phyloP scores from a whole-genome alignment of 2,797 vertebrate genomes.

The Chelonia mydas region DNA sequence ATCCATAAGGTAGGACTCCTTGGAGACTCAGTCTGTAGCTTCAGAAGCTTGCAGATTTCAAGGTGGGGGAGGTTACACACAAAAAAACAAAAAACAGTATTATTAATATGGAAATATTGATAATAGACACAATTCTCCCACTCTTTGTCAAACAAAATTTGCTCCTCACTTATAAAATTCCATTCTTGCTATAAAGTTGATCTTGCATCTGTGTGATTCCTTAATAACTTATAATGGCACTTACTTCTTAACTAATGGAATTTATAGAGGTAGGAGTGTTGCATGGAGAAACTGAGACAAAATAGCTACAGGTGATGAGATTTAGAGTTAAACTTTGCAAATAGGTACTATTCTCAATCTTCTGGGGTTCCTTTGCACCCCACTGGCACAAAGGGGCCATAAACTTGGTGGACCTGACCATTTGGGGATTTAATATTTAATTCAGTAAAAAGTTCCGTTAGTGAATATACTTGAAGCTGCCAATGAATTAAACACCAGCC shows the following conservation, averaged over 20 bases:
- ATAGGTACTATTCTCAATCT: background rate
- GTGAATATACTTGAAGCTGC: background rate
- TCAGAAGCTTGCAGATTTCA: background rate
- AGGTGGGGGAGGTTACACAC: background rate
- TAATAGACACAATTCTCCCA: background rate
- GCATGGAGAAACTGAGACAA: background rate
- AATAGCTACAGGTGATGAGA: background rate
- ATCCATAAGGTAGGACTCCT: background rate
- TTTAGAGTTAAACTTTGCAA: background rate
- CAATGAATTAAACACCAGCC: background rate
- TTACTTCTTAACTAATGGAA: background rate
- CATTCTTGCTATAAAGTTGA: background rate
- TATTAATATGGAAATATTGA: background rate
- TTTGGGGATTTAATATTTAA: background rate
- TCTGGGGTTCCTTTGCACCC: background rate
- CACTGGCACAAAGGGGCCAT: background rate
- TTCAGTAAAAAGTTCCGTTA: background rate
- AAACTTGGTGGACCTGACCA: background rate
- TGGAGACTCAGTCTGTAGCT: background rate
- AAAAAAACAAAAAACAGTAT: background rate
- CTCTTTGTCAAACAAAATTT: background rate
- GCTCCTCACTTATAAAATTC: background rate
- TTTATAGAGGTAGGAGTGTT: background rate
- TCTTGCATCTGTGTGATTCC: background rate
- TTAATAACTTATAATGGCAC: background rate